Evolutionary conservation across 2,888 invertebrate species (phyloP).

Genomic region (Stenurella melanura): DNA sequence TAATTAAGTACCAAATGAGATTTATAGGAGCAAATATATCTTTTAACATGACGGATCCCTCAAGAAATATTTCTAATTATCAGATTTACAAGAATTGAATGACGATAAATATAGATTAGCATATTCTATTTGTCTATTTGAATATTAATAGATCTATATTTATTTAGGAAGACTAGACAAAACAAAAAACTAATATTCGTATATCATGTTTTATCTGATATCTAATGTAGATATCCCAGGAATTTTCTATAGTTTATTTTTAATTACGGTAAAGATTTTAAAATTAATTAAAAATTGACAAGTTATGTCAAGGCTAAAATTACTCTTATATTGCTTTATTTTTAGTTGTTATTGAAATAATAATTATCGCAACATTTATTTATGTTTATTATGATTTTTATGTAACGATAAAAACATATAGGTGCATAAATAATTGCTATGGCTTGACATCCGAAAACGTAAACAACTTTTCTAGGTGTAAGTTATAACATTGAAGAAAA

Average conservation of each 20-base stretch:
- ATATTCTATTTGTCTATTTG: background rate
- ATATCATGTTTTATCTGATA: background rate
- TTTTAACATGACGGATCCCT: background rate
- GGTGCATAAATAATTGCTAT: background rate
- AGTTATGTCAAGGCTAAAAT: background rate
- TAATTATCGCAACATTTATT: background rate
- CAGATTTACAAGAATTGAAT: background rate
- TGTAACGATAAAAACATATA: background rate
- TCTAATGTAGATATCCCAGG: background rate
- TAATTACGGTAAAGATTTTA: background rate
- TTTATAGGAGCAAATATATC: conserved; percentile 10
- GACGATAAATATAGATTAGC: background rate
- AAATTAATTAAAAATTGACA: background rate
- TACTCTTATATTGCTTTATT: background rate
- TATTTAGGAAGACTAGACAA: background rate
- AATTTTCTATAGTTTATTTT: background rate
- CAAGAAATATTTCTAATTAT: conserved; percentile 15
- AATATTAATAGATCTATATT: background rate
- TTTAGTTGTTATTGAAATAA: background rate
- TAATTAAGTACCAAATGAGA: conserved; percentile 16
- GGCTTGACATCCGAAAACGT: background rate
- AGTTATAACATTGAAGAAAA: too few relatives aligned
- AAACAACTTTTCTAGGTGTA: background rate
- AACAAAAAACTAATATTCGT: background rate
- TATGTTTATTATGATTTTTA: background rate